These are phyloP conservation scores for Cerceris rybyensis DNA, from an alignment of 2,888 invertebrate species.

Conservation along the genomic window DNA sequence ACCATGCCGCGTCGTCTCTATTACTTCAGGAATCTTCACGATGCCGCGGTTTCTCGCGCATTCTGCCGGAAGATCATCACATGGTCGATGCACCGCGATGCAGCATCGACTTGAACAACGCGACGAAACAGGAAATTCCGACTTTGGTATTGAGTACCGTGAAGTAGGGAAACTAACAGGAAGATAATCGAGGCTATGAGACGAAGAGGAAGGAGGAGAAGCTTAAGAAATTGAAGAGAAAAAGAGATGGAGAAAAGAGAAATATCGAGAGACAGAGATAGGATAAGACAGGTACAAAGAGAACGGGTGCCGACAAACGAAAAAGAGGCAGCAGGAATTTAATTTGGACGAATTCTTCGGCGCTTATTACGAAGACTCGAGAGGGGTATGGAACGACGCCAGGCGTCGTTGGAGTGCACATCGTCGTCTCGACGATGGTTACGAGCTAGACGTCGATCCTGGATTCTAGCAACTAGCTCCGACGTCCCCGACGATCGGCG, in stretches of 20 bases:
- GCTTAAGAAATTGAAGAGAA: background rate
- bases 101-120: constrained; percentile 26
- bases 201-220: too few relatives aligned
- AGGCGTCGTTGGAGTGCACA: constrained; percentile 42
- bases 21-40: constrained; percentile 40
- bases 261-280: background rate
- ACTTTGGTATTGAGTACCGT: constrained; percentile 27
- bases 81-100: constrained; percentile 8
- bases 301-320: constrained; percentile 42
- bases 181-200: too few relatives aligned
- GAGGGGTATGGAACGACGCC: constrained; percentile 54
- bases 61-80: background rate
- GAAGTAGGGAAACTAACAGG: too few relatives aligned
- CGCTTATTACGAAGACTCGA: constrained; percentile 70
- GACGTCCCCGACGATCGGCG: constrained; percentile 33
- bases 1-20: constrained; percentile 9
- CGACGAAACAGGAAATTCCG: constrained; percentile 28
- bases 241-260: background rate
- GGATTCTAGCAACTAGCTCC: constrained; percentile 20
- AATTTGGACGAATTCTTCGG: constrained; percentile 75
- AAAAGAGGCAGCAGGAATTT: constrained; percentile 71
- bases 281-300: background rate
- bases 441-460: constrained; percentile 30
- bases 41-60: constrained; percentile 31
- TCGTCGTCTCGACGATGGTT: constrained; percentile 38